Evolutionary conservation across 1,140 invertebrate genomes (phyloP).

Genomic region (Mya arenaria): DNA sequence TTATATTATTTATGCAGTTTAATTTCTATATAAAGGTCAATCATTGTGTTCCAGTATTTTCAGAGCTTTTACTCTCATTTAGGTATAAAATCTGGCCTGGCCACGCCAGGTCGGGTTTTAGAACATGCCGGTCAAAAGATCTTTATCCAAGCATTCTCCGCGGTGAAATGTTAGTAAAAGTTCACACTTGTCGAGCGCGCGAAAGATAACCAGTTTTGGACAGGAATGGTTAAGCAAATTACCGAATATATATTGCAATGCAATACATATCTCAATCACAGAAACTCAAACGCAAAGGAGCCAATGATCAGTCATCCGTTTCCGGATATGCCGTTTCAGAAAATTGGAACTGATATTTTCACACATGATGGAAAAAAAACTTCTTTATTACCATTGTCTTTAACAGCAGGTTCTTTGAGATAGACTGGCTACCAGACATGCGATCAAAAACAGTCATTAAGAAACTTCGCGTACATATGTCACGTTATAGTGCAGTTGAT

Average conservation of each 20-base stretch:
- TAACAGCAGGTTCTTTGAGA: slow-evolving; percentile 57
- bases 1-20: no score
- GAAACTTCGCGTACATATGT: slow-evolving; percentile 9
- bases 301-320: slow-evolving; percentile 36
- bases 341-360: slow-evolving; percentile 54
- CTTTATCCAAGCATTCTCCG: no score
- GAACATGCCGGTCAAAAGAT: no score
- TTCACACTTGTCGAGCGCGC: background rate
- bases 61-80: no score
- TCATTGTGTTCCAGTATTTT: no score
- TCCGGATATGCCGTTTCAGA: slow-evolving; percentile 45
- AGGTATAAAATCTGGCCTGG: no score
- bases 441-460: slow-evolving; percentile 37
- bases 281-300: slow-evolving; percentile 50
- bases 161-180: no score
- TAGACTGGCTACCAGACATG: slow-evolving; percentile 30
- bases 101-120: no score
- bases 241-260: slow-evolving; percentile 56
- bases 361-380: slow-evolving; percentile 28
- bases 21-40: no score
- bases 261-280: slow-evolving; percentile 44
- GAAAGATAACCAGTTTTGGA: background rate
- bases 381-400: slow-evolving; percentile 37
- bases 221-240: slow-evolving; percentile 58
- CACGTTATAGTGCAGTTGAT: background rate